Evolutionary conservation across 1,140 invertebrate genomes (phyloP).

Genomic region (Drosophila lacteicornis): DNA sequence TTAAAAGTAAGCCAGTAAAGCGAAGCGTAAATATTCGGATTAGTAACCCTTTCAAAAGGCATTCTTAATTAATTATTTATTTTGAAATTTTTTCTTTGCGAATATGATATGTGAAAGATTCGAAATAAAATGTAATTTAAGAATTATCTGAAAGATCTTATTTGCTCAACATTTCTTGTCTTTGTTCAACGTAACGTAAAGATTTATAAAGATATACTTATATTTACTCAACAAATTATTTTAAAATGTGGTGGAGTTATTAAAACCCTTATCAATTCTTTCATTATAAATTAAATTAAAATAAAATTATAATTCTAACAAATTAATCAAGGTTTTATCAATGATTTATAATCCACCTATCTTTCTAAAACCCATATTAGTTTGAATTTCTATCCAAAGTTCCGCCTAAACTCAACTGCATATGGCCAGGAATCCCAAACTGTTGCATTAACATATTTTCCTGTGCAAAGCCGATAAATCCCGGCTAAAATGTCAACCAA

Average conservation of each 20-base stretch:
- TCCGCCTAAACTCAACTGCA: slow-evolving; percentile 1
- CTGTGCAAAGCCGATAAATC: slow-evolving; percentile 23
- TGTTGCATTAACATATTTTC: slow-evolving; percentile 30
- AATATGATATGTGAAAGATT: no score
- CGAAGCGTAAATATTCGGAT: neutral
- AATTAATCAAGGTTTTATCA: no score
- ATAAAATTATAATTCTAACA: no score
- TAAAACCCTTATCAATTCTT: no score
- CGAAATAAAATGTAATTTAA: neutral
- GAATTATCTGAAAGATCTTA: neutral
- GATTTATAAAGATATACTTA: neutral
- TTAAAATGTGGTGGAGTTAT: no score
- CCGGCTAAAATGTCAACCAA: slow-evolving; percentile 27
- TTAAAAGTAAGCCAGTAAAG: slow-evolving; percentile 16
- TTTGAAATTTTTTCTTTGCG: no score
- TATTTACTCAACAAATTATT: no score
- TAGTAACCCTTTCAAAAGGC: neutral
- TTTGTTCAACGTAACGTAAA: neutral
- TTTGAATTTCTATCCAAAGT: neutral
- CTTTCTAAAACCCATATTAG: no score
- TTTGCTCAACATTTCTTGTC: neutral
- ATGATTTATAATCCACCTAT: no score
- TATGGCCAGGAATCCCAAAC: slow-evolving; percentile 6
- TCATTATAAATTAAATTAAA: no score
- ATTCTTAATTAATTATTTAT: slow-evolving; percentile 1